phyloP scores from a whole-genome alignment of 2,113 vertebrate species.

The Excalfactoria chinensis region DNA sequence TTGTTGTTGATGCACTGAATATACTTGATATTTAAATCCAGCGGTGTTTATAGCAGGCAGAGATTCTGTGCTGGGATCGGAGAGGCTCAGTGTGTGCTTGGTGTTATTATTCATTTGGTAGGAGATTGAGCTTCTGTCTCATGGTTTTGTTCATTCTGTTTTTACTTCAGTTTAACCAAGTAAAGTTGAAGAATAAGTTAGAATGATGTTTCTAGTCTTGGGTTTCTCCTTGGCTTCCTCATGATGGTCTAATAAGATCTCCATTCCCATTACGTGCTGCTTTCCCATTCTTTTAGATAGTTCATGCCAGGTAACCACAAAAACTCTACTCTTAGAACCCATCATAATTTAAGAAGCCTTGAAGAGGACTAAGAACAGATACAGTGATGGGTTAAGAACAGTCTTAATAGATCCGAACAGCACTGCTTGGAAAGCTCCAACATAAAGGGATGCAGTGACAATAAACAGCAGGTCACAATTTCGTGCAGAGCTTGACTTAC shows the following conservation, averaged over 20 bases:
- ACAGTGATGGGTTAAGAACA: rapidly evolving
- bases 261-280: neutral
- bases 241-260: rapidly evolving
- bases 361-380: too few species aligned
- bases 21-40: conserved; percentile 50
- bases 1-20: conserved; percentile 35
- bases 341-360: neutral
- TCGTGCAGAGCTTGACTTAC: neutral
- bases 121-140: neutral
- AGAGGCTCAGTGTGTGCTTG: neutral
- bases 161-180: neutral
- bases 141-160: neutral
- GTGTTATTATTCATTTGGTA: neutral
- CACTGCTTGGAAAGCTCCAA: rapidly evolving
- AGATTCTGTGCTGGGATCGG: neutral
- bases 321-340: neutral
- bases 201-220: neutral
- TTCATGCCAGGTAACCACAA: neutral
- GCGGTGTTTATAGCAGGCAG: neutral
- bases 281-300: neutral
- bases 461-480: rapidly evolving
- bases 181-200: neutral
- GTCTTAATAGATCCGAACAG: rapidly evolving
- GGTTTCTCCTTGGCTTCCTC: neutral
- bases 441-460: neutral